Conservation (phyloP, 53 echinoderm and acorn worm genomes). For the Crossaster papposus region DNA sequence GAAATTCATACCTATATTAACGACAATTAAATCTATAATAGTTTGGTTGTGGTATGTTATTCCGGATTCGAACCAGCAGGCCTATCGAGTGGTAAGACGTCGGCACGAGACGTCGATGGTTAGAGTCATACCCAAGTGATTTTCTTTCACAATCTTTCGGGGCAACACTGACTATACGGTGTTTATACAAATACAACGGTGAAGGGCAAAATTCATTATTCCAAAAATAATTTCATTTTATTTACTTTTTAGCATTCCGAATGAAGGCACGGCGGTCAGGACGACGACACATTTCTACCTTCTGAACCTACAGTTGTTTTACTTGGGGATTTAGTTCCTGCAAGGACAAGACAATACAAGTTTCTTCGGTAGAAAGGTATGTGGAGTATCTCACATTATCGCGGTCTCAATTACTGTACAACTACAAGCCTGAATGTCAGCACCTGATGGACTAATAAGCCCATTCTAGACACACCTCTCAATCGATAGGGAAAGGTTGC, state of each 20-base stretch:
- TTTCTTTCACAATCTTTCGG: too few species aligned
- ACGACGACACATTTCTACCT: background rate
- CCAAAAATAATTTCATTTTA: background rate
- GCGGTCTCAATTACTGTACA: background rate
- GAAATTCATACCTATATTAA: too few species aligned
- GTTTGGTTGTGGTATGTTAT: too few species aligned
- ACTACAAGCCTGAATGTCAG: background rate
- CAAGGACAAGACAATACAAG: background rate
- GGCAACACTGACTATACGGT: too few species aligned
- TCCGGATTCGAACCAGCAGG: too few species aligned
- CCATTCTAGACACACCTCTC: background rate
- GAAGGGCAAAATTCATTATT: background rate
- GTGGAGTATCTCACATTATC: background rate
- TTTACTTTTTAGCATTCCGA: background rate
- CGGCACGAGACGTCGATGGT: too few species aligned
- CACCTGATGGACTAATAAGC: slow-evolving; percentile 5
- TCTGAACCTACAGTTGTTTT: too few species aligned
- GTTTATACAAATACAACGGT: too few species aligned
- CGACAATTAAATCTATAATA: too few species aligned
- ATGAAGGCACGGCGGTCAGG: background rate
- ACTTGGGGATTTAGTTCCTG: background rate
- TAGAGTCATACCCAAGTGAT: too few species aligned
- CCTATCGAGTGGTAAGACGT: too few species aligned
- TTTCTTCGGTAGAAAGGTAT: background rate
- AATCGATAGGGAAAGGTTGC: background rate